Base-by-base conservation (phyloP, 2,888 invertebrate species). In the Philopedon plagiatum region DNA sequence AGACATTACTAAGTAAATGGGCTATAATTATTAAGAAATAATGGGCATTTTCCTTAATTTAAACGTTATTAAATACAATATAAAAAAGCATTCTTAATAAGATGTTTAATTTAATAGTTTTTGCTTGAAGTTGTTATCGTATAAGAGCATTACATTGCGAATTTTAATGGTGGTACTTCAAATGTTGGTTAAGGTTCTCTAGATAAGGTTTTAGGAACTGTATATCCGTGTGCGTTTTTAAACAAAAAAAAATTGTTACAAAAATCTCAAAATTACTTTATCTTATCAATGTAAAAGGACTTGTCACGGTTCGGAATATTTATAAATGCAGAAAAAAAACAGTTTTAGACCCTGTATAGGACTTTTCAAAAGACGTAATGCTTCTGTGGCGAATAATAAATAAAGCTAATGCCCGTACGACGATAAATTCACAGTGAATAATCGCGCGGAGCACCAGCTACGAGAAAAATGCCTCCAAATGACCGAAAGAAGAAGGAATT, bases 401-500 rank as follows among this genome's bases (percentile, higher is more conserved):
- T 71, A 71, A 71, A 66, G 60, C 51, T 71, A 71, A 71, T 71
- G 11, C 71, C 67, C 65, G 56, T 64, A 54, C 9, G 32, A 64
- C 54, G 58, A 61, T 71, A 71, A 71, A 71, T 71, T 34, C 41
- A 56, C 49, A 51, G 57, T 70, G 70, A 70, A 70, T 70, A 70
- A 70, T 70, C 64, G 70, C 64, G 70, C 39, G 26, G 37, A 61
- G 68, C 60, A 39, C 51, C 63, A 39, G 58, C 26, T 58, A 49
- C 49, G 49, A 64, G 64, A 70, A 70, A 70, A 70, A 70, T 64
- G 64, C 64, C 49, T 60, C 61, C 32, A 66, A 71, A 71, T 71
- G 65, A 66, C 71, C 71, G 71, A 71, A 71, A 71, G 71, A 64
- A 70, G 58, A 65, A 60, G 70, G 70, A 58, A 65, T 66, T 57